phyloP scores from a whole-genome alignment of 2,888 invertebrate species.

The Scelioninae gen. 2 region DNA sequence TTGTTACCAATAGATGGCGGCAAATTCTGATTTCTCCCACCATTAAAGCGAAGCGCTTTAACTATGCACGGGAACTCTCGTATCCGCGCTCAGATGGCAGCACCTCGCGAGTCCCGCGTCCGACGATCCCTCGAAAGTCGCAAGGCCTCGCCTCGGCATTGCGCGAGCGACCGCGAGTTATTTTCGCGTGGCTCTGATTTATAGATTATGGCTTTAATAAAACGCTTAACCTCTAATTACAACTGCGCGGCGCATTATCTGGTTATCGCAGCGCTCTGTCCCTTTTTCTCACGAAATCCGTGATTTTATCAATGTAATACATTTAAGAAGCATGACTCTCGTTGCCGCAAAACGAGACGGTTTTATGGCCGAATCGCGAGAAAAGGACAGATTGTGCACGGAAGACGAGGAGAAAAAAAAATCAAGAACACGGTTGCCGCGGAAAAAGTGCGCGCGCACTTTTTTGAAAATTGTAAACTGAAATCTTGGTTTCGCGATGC shows the following conservation, averaged over 20 bases:
- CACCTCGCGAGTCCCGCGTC: conserved; percentile 7
- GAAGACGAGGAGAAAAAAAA: too few relatives aligned
- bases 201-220: conserved; percentile 59
- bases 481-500: too few relatives aligned
- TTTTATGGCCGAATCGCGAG: too few relatives aligned
- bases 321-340: conserved; percentile 49
- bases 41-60: too few relatives aligned
- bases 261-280: conserved; percentile 35
- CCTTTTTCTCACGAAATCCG: conserved; percentile 43
- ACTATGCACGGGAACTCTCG: background rate
- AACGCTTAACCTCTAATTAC: conserved; percentile 59
- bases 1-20: too few relatives aligned
- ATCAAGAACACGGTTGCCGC: too few relatives aligned
- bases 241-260: conserved; percentile 52
- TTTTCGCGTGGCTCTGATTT: conserved; percentile 58
- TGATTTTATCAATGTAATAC: conserved; percentile 53
- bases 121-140: conserved; percentile 26
- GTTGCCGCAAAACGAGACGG: conserved; percentile 34
- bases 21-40: too few relatives aligned
- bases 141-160: conserved; percentile 23
- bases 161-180: conserved; percentile 50
- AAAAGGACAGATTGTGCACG: too few relatives aligned
- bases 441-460: too few relatives aligned
- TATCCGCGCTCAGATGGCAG: conserved; percentile 3
- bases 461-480: too few relatives aligned